phyloP scores from a whole-genome alignment of 2,888 invertebrate genomes.

The Nudaria mundana region DNA sequence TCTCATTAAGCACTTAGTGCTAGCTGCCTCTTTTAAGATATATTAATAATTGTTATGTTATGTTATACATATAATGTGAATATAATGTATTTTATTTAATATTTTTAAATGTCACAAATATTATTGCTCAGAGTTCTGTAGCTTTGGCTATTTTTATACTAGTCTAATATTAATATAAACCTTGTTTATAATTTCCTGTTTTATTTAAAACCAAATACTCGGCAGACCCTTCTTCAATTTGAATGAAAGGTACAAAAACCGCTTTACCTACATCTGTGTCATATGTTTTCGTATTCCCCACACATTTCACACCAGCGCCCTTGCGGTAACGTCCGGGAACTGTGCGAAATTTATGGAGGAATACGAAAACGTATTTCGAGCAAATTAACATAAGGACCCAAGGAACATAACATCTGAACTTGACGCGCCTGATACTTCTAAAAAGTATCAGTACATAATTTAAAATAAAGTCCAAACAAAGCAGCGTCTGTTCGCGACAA shows the following conservation, averaged over 20 bases:
- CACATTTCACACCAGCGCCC: no score
- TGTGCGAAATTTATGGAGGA: no score
- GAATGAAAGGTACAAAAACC: neutral
- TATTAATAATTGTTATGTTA: constrained; percentile 6
- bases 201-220: constrained; percentile 16
- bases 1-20: constrained; percentile 53
- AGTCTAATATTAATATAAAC: constrained; percentile 61
- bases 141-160: constrained; percentile 79
- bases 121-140: constrained; percentile 72
- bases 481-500: no score
- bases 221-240: neutral
- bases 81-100: constrained; percentile 33
- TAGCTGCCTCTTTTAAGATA: constrained; percentile 31
- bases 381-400: no score
- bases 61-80: constrained; percentile 23
- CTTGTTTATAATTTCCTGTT: constrained; percentile 52
- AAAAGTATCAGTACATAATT: no score
- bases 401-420: no score
- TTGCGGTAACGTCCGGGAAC: no score
- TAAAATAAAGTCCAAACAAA: no score
- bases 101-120: constrained; percentile 61
- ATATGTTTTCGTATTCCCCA: no score
- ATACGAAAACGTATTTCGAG: no score
- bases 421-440: no score
- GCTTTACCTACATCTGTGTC: neutral